These are phyloP conservation scores for Brienomyrus brachyistius DNA, from an alignment of 2,113 vertebrate genomes.

Conservation along the genomic window DNA sequence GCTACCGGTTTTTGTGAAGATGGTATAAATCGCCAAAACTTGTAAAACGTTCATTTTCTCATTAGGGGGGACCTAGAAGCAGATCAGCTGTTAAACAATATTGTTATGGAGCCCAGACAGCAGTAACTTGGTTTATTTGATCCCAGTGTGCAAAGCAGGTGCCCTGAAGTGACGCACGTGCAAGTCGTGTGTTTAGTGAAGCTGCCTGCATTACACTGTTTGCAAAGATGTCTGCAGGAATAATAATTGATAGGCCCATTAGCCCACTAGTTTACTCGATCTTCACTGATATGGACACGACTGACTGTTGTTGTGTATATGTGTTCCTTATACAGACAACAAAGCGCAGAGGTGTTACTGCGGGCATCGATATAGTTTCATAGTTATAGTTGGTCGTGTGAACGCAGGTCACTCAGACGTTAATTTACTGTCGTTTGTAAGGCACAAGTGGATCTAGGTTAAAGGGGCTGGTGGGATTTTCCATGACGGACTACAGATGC, in stretches of 20 bases:
- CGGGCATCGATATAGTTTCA: neutral
- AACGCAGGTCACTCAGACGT: neutral
- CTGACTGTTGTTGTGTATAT: neutral
- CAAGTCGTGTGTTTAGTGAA: neutral
- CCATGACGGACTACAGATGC: neutral
- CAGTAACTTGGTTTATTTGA: neutral
- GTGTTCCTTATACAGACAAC: neutral
- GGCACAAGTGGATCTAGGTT: neutral
- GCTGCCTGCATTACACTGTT: neutral
- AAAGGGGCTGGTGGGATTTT: neutral
- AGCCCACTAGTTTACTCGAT: neutral
- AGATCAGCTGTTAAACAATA: neutral
- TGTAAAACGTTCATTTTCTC: neutral
- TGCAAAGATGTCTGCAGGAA: neutral
- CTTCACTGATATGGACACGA: neutral
- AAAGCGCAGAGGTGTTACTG: neutral
- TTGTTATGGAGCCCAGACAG: neutral
- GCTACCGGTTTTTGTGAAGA: neutral
- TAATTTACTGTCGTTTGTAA: neutral
- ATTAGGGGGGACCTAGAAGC: neutral
- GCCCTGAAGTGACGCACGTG: neutral
- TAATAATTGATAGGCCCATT: neutral
- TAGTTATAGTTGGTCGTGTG: neutral
- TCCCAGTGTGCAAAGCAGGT: neutral
- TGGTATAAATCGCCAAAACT: neutral